phyloP scores from a whole-genome alignment of 2,797 vertebrate species.

The Hyperoplus immaculatus region DNA sequence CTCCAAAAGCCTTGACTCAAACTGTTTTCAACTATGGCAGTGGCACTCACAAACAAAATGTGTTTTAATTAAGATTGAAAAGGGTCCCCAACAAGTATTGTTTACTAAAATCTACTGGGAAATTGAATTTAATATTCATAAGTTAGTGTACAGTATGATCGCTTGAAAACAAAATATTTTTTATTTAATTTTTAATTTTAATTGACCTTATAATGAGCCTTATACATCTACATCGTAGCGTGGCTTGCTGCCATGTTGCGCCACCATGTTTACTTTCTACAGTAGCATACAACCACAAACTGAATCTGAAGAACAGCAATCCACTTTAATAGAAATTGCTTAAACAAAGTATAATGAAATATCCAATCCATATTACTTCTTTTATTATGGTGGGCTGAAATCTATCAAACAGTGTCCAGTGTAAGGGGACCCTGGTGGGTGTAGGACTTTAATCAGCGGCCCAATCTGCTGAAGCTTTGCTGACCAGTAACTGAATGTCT shows the following conservation, averaged over 20 bases:
- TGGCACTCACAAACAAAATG: neutral
- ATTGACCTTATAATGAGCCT: no score
- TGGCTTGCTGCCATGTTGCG: no score
- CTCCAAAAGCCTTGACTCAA: neutral
- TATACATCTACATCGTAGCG: no score
- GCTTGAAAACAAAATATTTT: no score
- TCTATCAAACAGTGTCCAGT: neutral
- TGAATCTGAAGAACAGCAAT: neutral
- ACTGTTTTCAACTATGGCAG: neutral
- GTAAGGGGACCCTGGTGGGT: neutral
- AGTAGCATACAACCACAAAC: no score
- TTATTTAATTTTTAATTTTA: no score
- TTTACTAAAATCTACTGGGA: neutral
- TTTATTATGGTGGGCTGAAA: neutral
- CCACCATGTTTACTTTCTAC: no score
- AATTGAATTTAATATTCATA: no score
- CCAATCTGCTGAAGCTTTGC: conserved; percentile 12
- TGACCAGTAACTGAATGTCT: neutral
- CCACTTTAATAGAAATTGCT: neutral
- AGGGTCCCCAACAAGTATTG: neutral
- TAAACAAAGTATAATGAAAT: neutral
- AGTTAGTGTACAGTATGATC: no score
- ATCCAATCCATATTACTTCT: neutral
- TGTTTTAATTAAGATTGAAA: neutral
- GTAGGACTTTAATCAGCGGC: neutral